A percentile compares a stretch with the other conserved stretches of the same genome.
Conservation (phyloP, 2,888 invertebrate species). For the Tetragonisca angustula region DNA sequence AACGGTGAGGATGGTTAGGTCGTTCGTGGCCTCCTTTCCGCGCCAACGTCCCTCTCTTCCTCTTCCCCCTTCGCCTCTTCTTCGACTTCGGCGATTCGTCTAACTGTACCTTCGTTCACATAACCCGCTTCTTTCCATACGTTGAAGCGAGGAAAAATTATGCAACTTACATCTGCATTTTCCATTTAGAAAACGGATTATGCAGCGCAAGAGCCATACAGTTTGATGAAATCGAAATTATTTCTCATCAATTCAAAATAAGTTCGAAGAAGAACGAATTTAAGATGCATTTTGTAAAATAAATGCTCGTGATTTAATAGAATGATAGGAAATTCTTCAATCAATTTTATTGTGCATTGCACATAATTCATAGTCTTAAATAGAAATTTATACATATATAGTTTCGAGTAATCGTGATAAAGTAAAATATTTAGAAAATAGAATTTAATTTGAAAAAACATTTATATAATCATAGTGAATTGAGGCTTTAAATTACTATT, state of each 20-base stretch:
- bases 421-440: not conserved
- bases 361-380: not conserved
- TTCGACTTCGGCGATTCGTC: slow-evolving; percentile 49
- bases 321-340: no score
- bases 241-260: not conserved
- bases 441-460: not conserved
- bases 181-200: not conserved
- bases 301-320: not conserved
- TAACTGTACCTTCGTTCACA: slow-evolving; percentile 60
- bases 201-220: no score
- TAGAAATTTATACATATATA: not conserved
- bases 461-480: not conserved
- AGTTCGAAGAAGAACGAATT: not conserved
- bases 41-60: slow-evolving; percentile 50
- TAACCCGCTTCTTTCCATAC: slow-evolving; percentile 50
- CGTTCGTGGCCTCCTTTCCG: slow-evolving; percentile 80
- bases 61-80: slow-evolving; percentile 30
- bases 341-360: not conserved
- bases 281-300: not conserved
- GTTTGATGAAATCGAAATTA: not conserved
- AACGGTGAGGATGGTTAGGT: slow-evolving; percentile 80
- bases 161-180: not conserved
- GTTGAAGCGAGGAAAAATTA: slow-evolving; percentile 18
- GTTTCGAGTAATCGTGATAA: not conserved
- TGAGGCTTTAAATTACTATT: no score